Evolutionary conservation across 2,797 vertebrate genomes (phyloP).

Genomic region (Linurgus olivaceus): DNA sequence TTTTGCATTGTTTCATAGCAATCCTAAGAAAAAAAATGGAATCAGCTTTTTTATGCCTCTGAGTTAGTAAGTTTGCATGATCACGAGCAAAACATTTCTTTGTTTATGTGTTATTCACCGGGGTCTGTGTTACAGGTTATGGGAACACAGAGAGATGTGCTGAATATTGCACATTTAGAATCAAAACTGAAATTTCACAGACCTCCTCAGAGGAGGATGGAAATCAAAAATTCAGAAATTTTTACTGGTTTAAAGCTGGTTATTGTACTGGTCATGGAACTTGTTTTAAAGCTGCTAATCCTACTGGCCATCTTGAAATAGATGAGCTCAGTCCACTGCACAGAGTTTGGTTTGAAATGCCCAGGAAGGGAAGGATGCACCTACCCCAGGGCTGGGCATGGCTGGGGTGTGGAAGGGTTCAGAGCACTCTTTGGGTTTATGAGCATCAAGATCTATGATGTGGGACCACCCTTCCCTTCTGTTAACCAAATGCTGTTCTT

Average conservation of each 20-base stretch:
- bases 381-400: rapidly evolving
- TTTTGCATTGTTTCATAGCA: not conserved
- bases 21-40: not conserved
- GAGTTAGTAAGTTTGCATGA: not conserved
- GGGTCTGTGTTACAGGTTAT: not conserved
- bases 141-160: not conserved
- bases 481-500: not conserved
- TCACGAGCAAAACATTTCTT: not conserved
- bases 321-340: not conserved
- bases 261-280: not conserved
- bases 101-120: not conserved
- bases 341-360: not conserved
- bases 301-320: not conserved
- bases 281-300: not conserved
- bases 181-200: not conserved
- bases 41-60: not conserved
- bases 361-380: not conserved
- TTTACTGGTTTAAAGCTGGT: not conserved
- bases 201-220: not conserved
- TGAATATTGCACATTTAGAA: not conserved
- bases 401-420: not conserved
- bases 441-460: not conserved
- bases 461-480: not conserved
- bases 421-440: not conserved
- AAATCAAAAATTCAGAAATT: not conserved